These are phyloP conservation scores for Zoanthus solanderi DNA, from an alignment of 92 coral and sea anemone genomes.

Conservation along the genomic window DNA sequence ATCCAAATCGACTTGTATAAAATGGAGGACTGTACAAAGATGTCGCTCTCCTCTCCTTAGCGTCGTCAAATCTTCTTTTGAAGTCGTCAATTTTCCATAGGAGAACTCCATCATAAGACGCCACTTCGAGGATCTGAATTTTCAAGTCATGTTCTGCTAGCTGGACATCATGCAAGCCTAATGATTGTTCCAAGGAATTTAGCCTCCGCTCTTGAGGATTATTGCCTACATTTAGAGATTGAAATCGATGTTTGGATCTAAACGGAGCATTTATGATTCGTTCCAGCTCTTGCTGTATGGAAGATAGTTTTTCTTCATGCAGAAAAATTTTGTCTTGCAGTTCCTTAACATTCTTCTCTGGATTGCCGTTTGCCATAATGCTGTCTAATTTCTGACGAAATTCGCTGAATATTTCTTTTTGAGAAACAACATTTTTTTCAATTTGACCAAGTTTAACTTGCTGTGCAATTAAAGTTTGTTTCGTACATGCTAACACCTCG, in stretches of 20 bases:
- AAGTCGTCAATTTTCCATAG: constrained; percentile 91
- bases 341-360: constrained; percentile 16
- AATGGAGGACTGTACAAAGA: constrained; percentile 95
- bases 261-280: background rate
- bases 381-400: constrained; percentile 39
- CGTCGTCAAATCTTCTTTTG: constrained; percentile 77
- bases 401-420: constrained; percentile 57
- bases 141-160: constrained; percentile 85
- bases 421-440: constrained; percentile 57
- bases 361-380: background rate
- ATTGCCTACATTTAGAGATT: background rate
- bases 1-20: constrained; percentile 84
- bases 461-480: constrained; percentile 73
- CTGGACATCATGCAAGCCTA: constrained; percentile 77
- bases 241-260: constrained; percentile 3
- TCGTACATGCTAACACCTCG: constrained; percentile 66
- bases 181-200: constrained; percentile 70
- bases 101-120: constrained; percentile 81
- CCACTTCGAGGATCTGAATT: constrained; percentile 72
- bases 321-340: constrained; percentile 39
- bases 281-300: constrained; percentile 12
- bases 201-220: constrained; percentile 57
- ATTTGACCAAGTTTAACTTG: constrained; percentile 70
- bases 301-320: constrained; percentile 54
- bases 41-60: constrained; percentile 68